Evolutionary conservation across 1,140 invertebrate genomes (phyloP).

Genomic region (Leptoteleia sp.): DNA sequence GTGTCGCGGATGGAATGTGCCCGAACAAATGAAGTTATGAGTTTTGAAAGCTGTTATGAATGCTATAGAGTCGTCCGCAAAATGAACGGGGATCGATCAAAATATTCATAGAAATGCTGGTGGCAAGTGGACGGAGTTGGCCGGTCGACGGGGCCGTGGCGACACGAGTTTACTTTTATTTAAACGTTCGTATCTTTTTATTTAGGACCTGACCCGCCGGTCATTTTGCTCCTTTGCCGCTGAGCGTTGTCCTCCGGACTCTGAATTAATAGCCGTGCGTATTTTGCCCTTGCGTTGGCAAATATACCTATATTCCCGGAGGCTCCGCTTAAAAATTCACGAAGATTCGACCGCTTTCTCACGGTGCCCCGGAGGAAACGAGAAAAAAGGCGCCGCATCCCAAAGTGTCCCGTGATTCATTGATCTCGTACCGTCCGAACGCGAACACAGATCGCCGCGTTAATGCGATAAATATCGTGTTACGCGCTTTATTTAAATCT

Average conservation of each 20-base stretch:
- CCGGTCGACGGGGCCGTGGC: slow-evolving; percentile 33
- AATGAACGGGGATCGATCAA: slow-evolving; percentile 23
- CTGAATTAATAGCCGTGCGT: slow-evolving; percentile 79
- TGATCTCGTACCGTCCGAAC: slow-evolving; percentile 67
- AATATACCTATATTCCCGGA: slow-evolving; percentile 70
- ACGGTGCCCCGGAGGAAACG: slow-evolving; percentile 65
- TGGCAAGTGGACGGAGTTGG: slow-evolving; percentile 36
- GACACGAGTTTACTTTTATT: slow-evolving; percentile 81
- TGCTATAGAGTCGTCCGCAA: slow-evolving; percentile 11
- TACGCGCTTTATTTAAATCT: slow-evolving; percentile 67
- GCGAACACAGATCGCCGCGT: slow-evolving; percentile 67
- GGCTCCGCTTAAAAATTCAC: slow-evolving; percentile 68
- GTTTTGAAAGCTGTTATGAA: slow-evolving; percentile 26
- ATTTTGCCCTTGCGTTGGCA: slow-evolving; percentile 73
- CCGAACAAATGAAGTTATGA: slow-evolving; percentile 27
- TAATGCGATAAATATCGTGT: slow-evolving; percentile 69
- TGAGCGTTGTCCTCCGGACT: slow-evolving; percentile 75
- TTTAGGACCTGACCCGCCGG: slow-evolving; percentile 79
- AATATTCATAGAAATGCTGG: slow-evolving; percentile 38
- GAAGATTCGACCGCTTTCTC: slow-evolving; percentile 72
- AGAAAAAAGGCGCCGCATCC: slow-evolving; percentile 66
- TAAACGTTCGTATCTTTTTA: slow-evolving; percentile 80
- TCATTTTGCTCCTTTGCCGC: slow-evolving; percentile 78
- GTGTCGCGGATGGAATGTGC: no score
- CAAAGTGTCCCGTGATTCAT: slow-evolving; percentile 68